Base-by-base conservation (phyloP, 2,888 invertebrate genomes). In the Spodoptera littoralis region DNA sequence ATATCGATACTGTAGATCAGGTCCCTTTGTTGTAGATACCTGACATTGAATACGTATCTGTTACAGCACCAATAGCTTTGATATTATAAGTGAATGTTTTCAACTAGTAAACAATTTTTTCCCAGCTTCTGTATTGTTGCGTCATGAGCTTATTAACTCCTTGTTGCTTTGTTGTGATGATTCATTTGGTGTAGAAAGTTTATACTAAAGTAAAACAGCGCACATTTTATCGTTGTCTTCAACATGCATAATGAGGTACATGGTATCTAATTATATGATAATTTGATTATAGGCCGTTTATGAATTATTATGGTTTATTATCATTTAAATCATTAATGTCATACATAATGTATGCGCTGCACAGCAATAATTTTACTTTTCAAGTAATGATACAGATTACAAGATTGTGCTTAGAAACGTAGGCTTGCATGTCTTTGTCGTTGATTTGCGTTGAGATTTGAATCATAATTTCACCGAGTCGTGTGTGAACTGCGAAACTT, bases 401-500 rank as follows among this genome's bases (percentile, higher is more conserved):
- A 48, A 59, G 70, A 70, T 70, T 50, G 24, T 53, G 54, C 48
- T 54, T 72, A 65, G 59, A 72, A 72, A 70, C 60, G 30, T 60
- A 61, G 49, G 30, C 50, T 50, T 71, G 50, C 50, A 68, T 61
- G 57, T 59, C 65, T 65, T 75, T 71, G 73, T 65, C 59, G 65
- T 54, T 36, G 72, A 79, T 83, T 80, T 74, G 71, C 76, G 73
- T 77, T 70, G 53, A 77, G 66, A 82, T 79, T 71, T 67, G 70
- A 78, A 79, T 65, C 77, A 79, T 57, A 65, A 70, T 73, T 67
- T 71, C 70, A 63, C 68, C 69, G 67, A 79, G 77, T 80, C 79
- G 80, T 83, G 82, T 80, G 81, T 73, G 86, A 84, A 78, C 76
- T 76, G 84, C 73, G 82, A 83, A 87, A 84, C 82, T 86, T 89